A percentile compares a stretch with the other conserved stretches of the same genome.
Conservation (phyloP, 2,113 vertebrate species). For the Grammatotria lemairii region DNA sequence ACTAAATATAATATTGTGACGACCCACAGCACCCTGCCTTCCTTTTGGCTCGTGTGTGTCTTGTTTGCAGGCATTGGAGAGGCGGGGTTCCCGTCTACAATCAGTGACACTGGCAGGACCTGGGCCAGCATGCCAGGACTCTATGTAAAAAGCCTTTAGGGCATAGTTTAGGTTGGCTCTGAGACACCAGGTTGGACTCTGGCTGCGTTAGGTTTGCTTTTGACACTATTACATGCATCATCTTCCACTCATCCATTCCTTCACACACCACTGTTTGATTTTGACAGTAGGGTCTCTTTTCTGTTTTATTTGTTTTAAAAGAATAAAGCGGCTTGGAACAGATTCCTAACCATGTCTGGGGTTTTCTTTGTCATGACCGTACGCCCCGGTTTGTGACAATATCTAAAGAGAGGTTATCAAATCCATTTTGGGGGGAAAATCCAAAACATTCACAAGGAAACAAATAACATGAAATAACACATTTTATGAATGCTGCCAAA, state of each 20-base stretch:
- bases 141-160: neutral
- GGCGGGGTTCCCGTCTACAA: neutral
- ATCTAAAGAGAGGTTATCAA: neutral
- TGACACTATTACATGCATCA: neutral
- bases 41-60: neutral
- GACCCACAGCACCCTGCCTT: neutral
- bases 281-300: neutral
- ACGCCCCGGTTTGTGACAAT: neutral
- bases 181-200: neutral
- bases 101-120: neutral
- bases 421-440: neutral
- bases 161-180: neutral
- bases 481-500: constrained; percentile 10
- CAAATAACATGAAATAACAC: constrained; percentile 1
- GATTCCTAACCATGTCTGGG: neutral
- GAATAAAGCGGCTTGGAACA: neutral
- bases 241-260: neutral
- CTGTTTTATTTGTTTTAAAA: neutral
- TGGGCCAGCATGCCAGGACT: neutral
- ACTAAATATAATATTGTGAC: neutral
- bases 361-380: neutral
- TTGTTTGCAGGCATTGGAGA: neutral
- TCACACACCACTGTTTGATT: neutral
- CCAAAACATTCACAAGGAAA: neutral
- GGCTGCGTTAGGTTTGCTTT: neutral